Evolutionary conservation across 2,888 invertebrate genomes (phyloP).

Genomic region (Terebella lapidaria): DNA sequence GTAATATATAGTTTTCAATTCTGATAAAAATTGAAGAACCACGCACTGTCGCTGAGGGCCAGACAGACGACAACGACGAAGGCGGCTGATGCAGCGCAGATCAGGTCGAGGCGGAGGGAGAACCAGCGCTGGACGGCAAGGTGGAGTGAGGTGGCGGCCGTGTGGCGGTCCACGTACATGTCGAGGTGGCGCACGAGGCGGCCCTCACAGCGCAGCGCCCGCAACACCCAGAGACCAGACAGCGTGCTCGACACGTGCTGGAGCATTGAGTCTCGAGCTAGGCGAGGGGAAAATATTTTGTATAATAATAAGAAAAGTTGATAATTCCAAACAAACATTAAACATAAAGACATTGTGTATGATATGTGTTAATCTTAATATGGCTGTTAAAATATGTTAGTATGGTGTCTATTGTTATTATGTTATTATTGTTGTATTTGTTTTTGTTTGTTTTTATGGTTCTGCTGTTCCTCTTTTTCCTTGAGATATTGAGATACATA

Average conservation of each 20-base stretch:
- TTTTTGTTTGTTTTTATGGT: no score
- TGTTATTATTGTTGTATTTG: no score
- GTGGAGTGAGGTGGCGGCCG: conserved; percentile 33
- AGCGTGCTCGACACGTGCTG: conserved; percentile 34
- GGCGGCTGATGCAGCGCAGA: conserved; percentile 26
- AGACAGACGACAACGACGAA: conserved; percentile 15
- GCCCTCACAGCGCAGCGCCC: conserved; percentile 30
- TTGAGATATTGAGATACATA: conserved; percentile 10
- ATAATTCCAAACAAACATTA: no score
- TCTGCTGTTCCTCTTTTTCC: no score
- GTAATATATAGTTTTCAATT: neutral
- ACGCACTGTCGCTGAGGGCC: conserved; percentile 9
- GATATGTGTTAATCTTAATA: no score
- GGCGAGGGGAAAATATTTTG: no score
- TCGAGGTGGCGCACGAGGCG: conserved; percentile 33
- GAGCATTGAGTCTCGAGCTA: conserved; percentile 32
- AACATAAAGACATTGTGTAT: no score
- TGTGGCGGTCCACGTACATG: conserved; percentile 52
- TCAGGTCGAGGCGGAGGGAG: conserved; percentile 30
- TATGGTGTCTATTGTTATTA: no score
- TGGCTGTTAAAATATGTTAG: no score
- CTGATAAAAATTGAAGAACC: neutral
- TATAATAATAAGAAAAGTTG: no score
- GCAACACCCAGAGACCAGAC: conserved; percentile 31
- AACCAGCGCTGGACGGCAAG: conserved; percentile 34